These are phyloP conservation scores for Bombyx huttoni DNA, from an alignment of 2,888 invertebrate species.

Conservation along the genomic window DNA sequence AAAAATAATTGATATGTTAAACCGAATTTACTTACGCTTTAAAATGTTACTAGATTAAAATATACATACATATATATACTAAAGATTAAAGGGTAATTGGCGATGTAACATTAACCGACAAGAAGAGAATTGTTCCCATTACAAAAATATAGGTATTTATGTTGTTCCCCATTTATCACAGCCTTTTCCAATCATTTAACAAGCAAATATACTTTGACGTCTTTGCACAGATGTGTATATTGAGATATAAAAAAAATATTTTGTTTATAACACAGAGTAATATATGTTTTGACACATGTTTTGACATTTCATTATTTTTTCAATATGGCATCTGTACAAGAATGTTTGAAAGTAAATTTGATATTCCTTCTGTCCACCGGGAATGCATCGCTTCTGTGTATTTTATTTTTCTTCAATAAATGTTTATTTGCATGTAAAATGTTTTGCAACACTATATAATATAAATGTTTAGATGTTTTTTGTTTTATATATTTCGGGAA, in stretches of 20 bases:
- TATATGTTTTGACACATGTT: too few species aligned
- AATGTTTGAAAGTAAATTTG: conserved; percentile 8
- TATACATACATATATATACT: conserved; percentile 10
- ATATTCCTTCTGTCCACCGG: conserved; percentile 32
- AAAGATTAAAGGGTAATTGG: conserved; percentile 33
- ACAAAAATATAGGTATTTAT: conserved; percentile 45
- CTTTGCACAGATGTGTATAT: too few species aligned
- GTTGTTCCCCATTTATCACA: conserved; percentile 53
- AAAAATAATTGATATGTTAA: too few species aligned
- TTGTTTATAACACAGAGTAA: too few species aligned
- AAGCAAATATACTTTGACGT: conserved; percentile 15
- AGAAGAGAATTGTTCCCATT: conserved; percentile 30
- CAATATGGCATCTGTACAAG: background rate
- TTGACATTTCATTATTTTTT: too few species aligned
- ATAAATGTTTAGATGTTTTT: conserved; percentile 26
- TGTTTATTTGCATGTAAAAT: conserved; percentile 69
- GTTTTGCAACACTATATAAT: conserved; percentile 52
- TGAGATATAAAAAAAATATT: too few species aligned
- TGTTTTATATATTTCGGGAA: conserved; percentile 25
- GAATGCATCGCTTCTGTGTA: conserved; percentile 60
- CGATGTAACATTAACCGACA: conserved; percentile 19
- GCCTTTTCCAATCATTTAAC: conserved; percentile 58
- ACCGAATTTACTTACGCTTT: background rate
- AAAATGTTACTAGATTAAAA: conserved; percentile 38
- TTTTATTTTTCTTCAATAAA: conserved; percentile 43